These are phyloP conservation scores for Acrossocheilus fasciatus DNA, from an alignment of 2,797 vertebrate species.

Conservation along the genomic window DNA sequence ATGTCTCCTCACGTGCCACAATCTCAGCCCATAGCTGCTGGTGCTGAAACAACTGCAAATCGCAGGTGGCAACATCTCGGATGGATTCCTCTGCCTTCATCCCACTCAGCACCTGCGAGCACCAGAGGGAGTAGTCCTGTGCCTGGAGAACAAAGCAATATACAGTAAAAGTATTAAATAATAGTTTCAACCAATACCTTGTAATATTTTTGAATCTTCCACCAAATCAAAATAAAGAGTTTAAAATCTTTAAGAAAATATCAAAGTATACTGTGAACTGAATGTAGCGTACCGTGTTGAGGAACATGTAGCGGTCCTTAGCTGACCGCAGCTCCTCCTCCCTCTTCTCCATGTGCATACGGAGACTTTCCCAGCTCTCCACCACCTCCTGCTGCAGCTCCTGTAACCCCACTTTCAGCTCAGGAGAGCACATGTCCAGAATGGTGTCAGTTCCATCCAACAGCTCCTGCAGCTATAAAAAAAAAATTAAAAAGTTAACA, in stretches of 20 bases:
- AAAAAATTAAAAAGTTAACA: constrained; percentile 14
- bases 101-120: constrained; percentile 75
- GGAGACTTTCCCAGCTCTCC: constrained; percentile 83
- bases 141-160: constrained; percentile 70
- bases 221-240: not conserved
- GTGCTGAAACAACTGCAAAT: constrained; percentile 80
- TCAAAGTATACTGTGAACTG: not conserved
- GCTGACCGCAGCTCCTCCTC: constrained; percentile 76
- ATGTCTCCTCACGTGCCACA: constrained; percentile 78
- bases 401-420: constrained; percentile 73
- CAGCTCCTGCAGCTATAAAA: constrained; percentile 84
- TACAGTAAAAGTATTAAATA: not conserved
- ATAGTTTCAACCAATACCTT: not conserved
- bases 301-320: constrained; percentile 78
- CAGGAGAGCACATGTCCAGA: constrained; percentile 69
- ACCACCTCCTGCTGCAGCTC: constrained; percentile 80
- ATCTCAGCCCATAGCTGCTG: constrained; percentile 85
- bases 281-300: constrained; percentile 76
- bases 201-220: not conserved
- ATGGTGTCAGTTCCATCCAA: constrained; percentile 73
- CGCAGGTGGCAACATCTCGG: constrained; percentile 77
- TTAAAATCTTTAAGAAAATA: not conserved
- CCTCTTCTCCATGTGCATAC: constrained; percentile 73
- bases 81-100: constrained; percentile 83
- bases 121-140: constrained; percentile 85